These are phyloP conservation scores for Phymatocera aterrima DNA, from an alignment of 2,888 invertebrate species.

Conservation along the genomic window DNA sequence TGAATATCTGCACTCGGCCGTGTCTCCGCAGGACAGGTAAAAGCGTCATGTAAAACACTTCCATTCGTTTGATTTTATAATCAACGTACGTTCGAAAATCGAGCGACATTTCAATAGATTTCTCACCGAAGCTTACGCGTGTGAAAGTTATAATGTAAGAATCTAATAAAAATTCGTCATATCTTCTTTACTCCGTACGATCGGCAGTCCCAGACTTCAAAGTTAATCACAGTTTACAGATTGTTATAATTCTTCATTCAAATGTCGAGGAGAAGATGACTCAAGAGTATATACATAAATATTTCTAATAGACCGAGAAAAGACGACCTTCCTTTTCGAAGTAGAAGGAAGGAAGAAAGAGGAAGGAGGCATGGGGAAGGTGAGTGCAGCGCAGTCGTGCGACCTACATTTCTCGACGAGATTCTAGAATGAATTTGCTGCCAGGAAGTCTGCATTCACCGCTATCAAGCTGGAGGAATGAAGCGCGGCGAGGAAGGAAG, in stretches of 20 bases:
- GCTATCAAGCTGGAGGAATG: neutral
- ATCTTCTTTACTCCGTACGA: too few relatives aligned
- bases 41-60: constrained; percentile 57
- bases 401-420: constrained; percentile 65
- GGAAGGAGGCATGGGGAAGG: constrained; percentile 58
- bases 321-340: constrained; percentile 24
- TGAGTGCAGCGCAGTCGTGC: constrained; percentile 70
- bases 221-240: too few relatives aligned
- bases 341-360: neutral
- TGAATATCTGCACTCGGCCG: neutral
- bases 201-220: too few relatives aligned
- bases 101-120: too few relatives aligned
- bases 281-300: too few relatives aligned
- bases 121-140: too few relatives aligned
- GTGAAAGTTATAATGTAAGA: too few relatives aligned
- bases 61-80: constrained; percentile 52
- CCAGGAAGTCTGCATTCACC: neutral
- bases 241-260: too few relatives aligned
- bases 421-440: constrained; percentile 26
- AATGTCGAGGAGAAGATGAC: too few relatives aligned
- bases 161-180: too few relatives aligned
- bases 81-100: too few relatives aligned
- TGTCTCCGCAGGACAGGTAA: neutral
- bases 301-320: constrained; percentile 25
- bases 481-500: too few relatives aligned